Evolutionary conservation across 2,888 invertebrate genomes (phyloP).

Genomic region (Leptogaster cylindrica): DNA sequence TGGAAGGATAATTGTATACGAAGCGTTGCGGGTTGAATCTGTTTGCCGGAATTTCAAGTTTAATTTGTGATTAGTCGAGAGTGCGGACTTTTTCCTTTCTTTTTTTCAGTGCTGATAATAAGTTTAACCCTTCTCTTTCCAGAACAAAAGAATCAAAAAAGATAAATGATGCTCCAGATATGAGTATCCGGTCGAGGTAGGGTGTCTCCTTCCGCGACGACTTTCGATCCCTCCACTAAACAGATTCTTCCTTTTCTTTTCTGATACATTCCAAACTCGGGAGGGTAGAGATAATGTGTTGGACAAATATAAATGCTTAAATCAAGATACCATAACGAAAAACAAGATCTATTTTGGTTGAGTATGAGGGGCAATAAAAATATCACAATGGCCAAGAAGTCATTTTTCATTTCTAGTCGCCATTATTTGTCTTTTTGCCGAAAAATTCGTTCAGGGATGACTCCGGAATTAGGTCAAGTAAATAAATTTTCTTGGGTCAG

Average conservation of each 20-base stretch:
- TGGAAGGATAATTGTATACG: neutral
- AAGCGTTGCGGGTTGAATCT: constrained; percentile 23
- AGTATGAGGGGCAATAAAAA: constrained; percentile 29
- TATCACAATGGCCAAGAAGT: constrained; percentile 41
- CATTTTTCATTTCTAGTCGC: constrained; percentile 42
- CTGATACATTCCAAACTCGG: neutral
- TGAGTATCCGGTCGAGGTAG: constrained; percentile 14
- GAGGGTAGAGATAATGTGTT: constrained; percentile 29
- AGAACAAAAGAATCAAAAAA: constrained; percentile 43
- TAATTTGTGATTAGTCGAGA: constrained; percentile 42
- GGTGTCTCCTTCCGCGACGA: constrained; percentile 1
- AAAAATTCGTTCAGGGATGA: constrained; percentile 1
- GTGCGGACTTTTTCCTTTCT: constrained; percentile 26
- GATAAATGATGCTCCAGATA: constrained; percentile 46
- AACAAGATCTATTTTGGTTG: constrained; percentile 42
- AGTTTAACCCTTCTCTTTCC: constrained; percentile 41
- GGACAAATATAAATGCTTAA: constrained; percentile 44
- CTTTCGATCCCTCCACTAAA: neutral
- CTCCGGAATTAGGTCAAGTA: constrained; percentile 49
- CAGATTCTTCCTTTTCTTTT: constrained; percentile 8
- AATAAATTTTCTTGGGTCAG: constrained; percentile 48
- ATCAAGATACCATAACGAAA: constrained; percentile 44
- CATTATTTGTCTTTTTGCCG: constrained; percentile 28
- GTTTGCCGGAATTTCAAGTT: constrained; percentile 42
- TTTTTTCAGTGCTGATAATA: neutral